Base-by-base conservation (phyloP, 2,888 invertebrate species). In the Hanleya hanleyi region DNA sequence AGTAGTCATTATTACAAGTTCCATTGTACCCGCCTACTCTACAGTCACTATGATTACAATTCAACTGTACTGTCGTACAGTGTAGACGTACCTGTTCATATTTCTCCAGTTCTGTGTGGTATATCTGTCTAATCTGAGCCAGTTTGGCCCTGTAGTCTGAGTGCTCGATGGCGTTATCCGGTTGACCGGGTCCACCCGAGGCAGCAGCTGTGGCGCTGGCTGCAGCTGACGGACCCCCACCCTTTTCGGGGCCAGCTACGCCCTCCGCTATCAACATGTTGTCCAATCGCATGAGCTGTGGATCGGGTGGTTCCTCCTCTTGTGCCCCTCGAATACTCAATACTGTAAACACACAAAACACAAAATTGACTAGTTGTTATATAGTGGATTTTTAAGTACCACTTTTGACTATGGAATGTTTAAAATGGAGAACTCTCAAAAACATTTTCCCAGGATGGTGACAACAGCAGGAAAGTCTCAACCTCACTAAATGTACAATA, bases 141-240 rank as follows among this genome's bases (percentile, higher is more conserved):
- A 99, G 93, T 92, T 99, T 99, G 86, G 98, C 98, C 86, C 99
- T 94, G 93, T 99, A 99, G 92, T 99, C 99, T 76, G 99, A 98
- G 92, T 99, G 99, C 92, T 99, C 99, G 90, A 98, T 98, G 85
- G 97, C 97, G 92, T 97, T 97, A 73, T 89, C 89, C 22, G 89
- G 87, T 68, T 88, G 86, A 0, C 87, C 88, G 0, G 96, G 96
- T 2, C 96, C 96, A 0, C 87, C 88, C 1, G 90, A 88, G 0
- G 84, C 89, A 62, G 84, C 90, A 69, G 85, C 90, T 72, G 83
- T 85, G 12, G 89, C 88, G 67, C 88, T 88, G 29, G 87, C 87
- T 32, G 89, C 89, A 0, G 89, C 88, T 1, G 89, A 87, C 6
- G 87, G 86, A 6, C 89, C 88, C 9, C 89, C 89, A 3, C 89